Evolutionary conservation across 2,113 vertebrate genomes (phyloP), one percentile per base, ranked within the genome.

Genomic region (Rhineura floridana): DNA sequence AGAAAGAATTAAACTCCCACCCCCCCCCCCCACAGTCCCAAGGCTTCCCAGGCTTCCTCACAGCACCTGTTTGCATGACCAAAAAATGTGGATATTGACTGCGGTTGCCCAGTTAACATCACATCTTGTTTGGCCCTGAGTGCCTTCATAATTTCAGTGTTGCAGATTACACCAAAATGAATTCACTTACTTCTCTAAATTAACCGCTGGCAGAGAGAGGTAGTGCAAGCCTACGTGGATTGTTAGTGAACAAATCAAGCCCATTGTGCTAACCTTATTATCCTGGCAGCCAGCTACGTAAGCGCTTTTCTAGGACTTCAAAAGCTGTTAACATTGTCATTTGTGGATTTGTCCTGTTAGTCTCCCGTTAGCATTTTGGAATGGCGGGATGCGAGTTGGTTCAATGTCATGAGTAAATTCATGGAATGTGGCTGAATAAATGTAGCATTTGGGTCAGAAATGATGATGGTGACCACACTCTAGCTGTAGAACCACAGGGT

Each of bases 171-270:
- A n/a, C 28, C 25, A 33, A 76, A 85, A 33, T n/a, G 10, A 42
- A 48, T n/a, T 77, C 23, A 63, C 86, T 33, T 36, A 62, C n/a
- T n/a, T n/a, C n/a, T 12, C 42, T 88, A 89, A 91, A 70, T 9
- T 86, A 81, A 59, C 2, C 83, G 52, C 62, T 81, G 48, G 48
- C 19, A 83, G 13, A 50, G 33, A 83, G 13, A 50, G 42, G 25
- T 6, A 0, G 10, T 17, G n/a, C 44, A 0, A 36, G 1, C 33
- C 89, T 90, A 42, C 21, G 23, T 69, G 73, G 23, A 67, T 62
- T 62, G 13, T 84, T 73, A 30, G 2, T 17, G 39, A 90, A 13
- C 72, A 77, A 39, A 21, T 83, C 30, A 6, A 50, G 39, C 28
- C 70, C 42, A 52, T 63, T 83, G 59, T 42, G 6, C 62, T 50